phyloP scores from a whole-genome alignment of 23 tunicate species.

The Phallusia fumigata region DNA sequence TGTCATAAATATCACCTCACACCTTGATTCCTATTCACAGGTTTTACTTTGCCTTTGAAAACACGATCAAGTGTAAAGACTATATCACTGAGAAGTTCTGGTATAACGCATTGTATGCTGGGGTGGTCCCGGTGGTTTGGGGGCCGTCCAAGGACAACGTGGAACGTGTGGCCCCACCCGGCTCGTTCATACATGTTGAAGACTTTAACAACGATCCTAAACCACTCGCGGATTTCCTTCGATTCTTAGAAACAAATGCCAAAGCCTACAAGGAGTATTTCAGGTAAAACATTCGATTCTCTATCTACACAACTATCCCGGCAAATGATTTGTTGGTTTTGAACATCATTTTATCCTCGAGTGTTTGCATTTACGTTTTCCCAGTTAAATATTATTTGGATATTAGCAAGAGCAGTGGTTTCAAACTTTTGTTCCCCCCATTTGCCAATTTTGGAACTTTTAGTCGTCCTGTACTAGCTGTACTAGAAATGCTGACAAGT shows the following conservation, averaged over 20 bases:
- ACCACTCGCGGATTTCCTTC: conserved; percentile 34
- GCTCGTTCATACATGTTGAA: conserved; percentile 55
- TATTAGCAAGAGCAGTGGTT: too few species aligned
- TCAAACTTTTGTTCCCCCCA: too few species aligned
- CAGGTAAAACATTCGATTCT: conserved; percentile 11
- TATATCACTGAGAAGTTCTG: conserved; percentile 64
- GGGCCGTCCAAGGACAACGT: conserved; percentile 32
- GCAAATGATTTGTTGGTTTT: not conserved
- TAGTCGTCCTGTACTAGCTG: too few species aligned
- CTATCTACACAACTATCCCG: not conserved
- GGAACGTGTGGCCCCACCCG: conserved; percentile 45
- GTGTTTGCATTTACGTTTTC: too few species aligned
- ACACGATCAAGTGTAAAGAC: conserved; percentile 42
- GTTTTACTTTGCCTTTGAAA: conserved; percentile 84
- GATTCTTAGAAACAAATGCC: conserved; percentile 39
- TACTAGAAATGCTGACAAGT: too few species aligned
- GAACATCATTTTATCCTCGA: too few species aligned
- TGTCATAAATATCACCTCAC: too few species aligned
- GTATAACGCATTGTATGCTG: conserved; percentile 42
- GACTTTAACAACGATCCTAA: conserved; percentile 49
- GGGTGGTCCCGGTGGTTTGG: conserved; percentile 44
- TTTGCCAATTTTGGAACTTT: too few species aligned
- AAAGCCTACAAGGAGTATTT: conserved; percentile 71
- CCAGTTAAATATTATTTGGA: too few species aligned
- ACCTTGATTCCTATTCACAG: conserved; percentile 13